phyloP scores from a whole-genome alignment of 2,888 invertebrate species.

The Pristionchus mayeri region DNA sequence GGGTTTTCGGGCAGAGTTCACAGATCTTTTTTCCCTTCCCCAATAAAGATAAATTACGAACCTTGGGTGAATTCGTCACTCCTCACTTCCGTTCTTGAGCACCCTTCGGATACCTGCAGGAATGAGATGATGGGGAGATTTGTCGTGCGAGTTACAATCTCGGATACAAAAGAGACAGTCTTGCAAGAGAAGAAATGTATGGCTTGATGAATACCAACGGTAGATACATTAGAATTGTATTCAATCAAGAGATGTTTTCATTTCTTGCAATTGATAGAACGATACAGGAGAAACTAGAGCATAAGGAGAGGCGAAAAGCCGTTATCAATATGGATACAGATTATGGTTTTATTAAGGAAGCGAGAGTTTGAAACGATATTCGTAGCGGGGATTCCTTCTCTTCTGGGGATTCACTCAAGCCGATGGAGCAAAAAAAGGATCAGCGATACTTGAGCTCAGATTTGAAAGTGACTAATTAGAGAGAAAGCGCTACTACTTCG shows the following conservation, averaged over 20 bases:
- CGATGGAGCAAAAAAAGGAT: too few relatives aligned
- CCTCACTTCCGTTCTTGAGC: not conserved
- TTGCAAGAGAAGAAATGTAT: too few relatives aligned
- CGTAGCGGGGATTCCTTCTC: not conserved
- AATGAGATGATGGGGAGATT: too few relatives aligned
- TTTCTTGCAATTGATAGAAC: too few relatives aligned
- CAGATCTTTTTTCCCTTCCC: constrained; percentile 1
- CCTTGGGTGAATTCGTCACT: not conserved
- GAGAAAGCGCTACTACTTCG: not conserved
- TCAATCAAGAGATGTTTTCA: too few relatives aligned
- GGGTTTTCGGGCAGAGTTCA: not conserved
- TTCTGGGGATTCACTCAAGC: not conserved
- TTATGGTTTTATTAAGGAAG: not conserved
- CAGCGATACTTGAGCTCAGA: not conserved
- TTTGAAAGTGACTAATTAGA: constrained; percentile 1
- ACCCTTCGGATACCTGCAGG: not conserved
- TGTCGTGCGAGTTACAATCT: too few relatives aligned
- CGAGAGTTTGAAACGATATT: constrained; percentile 36
- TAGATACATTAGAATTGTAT: too few relatives aligned
- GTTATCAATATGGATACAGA: not conserved
- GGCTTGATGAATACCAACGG: too few relatives aligned
- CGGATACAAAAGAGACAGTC: too few relatives aligned
- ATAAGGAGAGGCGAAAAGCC: not conserved
- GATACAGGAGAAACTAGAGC: not conserved
- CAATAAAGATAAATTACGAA: not conserved